Conservation (phyloP, 2,113 vertebrate species). For the Drymodes brunneopygia region DNA sequence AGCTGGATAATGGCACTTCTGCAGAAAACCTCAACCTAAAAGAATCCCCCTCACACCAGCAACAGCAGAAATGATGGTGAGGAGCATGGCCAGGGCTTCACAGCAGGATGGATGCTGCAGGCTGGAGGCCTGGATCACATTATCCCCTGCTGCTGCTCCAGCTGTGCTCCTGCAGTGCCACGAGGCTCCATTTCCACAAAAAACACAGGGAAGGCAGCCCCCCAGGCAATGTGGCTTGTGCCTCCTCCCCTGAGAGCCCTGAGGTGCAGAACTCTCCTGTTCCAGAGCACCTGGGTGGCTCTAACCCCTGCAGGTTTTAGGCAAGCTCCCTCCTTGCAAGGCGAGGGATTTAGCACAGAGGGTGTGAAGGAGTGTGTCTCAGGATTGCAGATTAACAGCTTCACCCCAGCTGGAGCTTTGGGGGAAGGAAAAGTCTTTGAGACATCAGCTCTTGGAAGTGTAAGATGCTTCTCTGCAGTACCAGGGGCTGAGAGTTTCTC, state of each 20-base stretch:
- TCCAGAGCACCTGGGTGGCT: neutral
- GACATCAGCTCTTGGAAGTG: neutral
- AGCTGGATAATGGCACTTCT: neutral
- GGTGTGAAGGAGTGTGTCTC: neutral
- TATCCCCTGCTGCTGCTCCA: neutral
- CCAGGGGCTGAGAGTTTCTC: neutral
- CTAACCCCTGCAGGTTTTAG: neutral
- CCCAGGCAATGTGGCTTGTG: neutral
- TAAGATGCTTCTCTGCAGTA: neutral
- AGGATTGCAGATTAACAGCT: neutral
- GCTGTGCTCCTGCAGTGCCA: rapidly evolving
- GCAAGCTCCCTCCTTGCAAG: neutral
- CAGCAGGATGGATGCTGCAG: neutral
- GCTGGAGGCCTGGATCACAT: neutral
- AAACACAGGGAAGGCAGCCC: neutral
- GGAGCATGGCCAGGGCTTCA: neutral
- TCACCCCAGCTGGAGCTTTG: neutral
- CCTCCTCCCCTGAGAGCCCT: neutral
- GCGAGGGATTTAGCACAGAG: neutral
- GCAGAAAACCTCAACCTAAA: neutral
- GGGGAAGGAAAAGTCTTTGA: neutral
- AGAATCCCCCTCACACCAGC: neutral
- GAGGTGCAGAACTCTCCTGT: neutral
- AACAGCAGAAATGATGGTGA: neutral
- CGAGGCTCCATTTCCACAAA: neutral